Percentiles rank a stretch among this genome's conserved stretches.
These are phyloP conservation scores for Labia minor DNA, from an alignment of 2,888 invertebrate genomes.

Conservation along the genomic window DNA sequence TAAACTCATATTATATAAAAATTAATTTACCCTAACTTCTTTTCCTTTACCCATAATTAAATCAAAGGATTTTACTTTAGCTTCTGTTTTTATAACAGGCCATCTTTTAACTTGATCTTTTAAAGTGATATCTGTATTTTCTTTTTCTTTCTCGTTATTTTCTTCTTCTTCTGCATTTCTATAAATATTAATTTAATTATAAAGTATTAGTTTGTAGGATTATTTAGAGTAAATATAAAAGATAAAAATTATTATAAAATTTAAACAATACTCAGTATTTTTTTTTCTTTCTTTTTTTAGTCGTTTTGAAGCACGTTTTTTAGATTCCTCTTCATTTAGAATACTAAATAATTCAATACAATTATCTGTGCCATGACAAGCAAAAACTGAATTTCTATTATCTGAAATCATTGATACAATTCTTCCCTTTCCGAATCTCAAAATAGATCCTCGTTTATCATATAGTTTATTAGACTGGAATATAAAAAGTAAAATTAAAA, in stretches of 20 bases:
- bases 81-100: slow-evolving; percentile 48
- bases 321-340: slow-evolving; percentile 60
- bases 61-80: slow-evolving; percentile 51
- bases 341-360: slow-evolving; percentile 74
- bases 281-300: slow-evolving; percentile 62
- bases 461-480: slow-evolving; percentile 63
- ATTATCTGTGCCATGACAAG: slow-evolving; percentile 73
- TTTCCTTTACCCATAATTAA: slow-evolving; percentile 58
- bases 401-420: slow-evolving; percentile 66
- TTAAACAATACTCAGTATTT: neutral
- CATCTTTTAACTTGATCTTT: slow-evolving; percentile 64
- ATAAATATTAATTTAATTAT: no score
- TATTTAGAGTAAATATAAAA: no score
- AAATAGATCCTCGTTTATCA: slow-evolving; percentile 64
- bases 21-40: slow-evolving; percentile 47
- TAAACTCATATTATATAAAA: slow-evolving; percentile 14
- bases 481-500: slow-evolving; percentile 34
- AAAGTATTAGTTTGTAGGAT: no score
- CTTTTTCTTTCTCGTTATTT: slow-evolving; percentile 33
- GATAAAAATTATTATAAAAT: no score
- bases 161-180: slow-evolving; percentile 23
- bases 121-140: slow-evolving; percentile 43
- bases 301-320: slow-evolving; percentile 55
- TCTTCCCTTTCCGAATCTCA: slow-evolving; percentile 67
- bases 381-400: slow-evolving; percentile 56